Evolutionary conservation across 37 sponge, comb jelly and placozoan genomes (phyloP).

Genomic region (Halichondria panicea): DNA sequence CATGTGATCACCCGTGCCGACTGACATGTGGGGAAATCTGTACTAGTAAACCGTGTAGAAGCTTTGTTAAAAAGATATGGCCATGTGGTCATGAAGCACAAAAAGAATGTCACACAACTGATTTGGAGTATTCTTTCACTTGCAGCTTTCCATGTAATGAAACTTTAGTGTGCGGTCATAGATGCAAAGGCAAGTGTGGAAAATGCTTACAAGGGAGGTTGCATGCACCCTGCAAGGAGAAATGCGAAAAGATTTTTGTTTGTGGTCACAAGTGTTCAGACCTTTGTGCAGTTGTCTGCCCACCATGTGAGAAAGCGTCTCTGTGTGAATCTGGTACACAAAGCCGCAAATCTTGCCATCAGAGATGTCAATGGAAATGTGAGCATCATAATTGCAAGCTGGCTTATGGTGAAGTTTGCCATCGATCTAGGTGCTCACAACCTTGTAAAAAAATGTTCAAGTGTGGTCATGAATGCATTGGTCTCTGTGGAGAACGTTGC

Average conservation of each 20-base stretch:
- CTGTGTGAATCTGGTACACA: neutral
- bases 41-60: constrained; percentile 5
- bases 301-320: constrained; percentile 15
- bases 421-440: constrained; percentile 45
- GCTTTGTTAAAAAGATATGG: constrained; percentile 16
- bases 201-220: constrained; percentile 9
- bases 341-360: neutral
- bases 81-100: constrained; percentile 61
- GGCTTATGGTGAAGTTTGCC: constrained; percentile 45
- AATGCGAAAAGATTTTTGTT: neutral
- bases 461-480: constrained; percentile 63
- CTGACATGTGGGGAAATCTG: constrained; percentile 37
- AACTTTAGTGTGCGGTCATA: too few relatives aligned
- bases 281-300: neutral
- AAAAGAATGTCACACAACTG: constrained; percentile 15
- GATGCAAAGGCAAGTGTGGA: constrained; percentile 52
- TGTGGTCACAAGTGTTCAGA: constrained; percentile 36
- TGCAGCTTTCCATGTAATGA: too few relatives aligned
- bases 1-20: constrained; percentile 65
- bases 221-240: constrained; percentile 16
- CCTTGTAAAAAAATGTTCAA: constrained; percentile 38
- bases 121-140: too few relatives aligned
- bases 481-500: constrained; percentile 74
- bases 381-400: constrained; percentile 32
- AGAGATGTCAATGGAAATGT: constrained; percentile 22